A percentile compares a stretch with the other conserved stretches of the same genome.
Evolutionary conservation across 2,113 vertebrate species (phyloP).

Genomic region (Gymnarchus niloticus): DNA sequence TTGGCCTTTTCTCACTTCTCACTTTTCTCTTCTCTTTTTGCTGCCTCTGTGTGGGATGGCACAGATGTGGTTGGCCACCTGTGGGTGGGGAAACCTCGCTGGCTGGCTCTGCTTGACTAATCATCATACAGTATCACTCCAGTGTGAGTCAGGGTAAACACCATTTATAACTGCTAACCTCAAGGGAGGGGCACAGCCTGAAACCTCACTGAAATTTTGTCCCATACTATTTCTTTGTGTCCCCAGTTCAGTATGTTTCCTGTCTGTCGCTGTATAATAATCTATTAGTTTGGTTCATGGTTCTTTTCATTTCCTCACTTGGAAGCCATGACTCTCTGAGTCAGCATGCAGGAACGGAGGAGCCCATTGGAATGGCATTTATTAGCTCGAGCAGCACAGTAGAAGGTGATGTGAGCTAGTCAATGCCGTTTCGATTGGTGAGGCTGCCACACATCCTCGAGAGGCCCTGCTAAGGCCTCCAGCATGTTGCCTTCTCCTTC

Average conservation of each 20-base stretch:
- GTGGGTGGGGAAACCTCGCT: conserved; percentile 7
- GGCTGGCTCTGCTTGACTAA: not conserved
- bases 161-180: not conserved
- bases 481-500: no score
- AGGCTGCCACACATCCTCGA: not conserved
- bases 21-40: not conserved
- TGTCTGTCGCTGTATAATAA: not conserved
- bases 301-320: not conserved
- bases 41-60: conserved; percentile 11
- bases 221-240: not conserved
- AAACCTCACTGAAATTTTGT: not conserved
- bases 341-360: no score
- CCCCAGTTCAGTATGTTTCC: not conserved
- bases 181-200: not conserved
- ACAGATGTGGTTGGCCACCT: not conserved
- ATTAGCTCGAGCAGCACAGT: no score
- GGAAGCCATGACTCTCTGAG: not conserved
- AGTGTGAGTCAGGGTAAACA: not conserved
- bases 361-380: no score
- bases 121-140: not conserved
- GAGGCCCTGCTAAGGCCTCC: not conserved
- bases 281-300: not conserved
- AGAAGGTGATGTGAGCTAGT: no score
- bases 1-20: not conserved
- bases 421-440: no score